A percentile compares a stretch with the other conserved stretches of the same genome.
phyloP scores from a whole-genome alignment of 2,113 vertebrate species.

The Irena cyanogastra region DNA sequence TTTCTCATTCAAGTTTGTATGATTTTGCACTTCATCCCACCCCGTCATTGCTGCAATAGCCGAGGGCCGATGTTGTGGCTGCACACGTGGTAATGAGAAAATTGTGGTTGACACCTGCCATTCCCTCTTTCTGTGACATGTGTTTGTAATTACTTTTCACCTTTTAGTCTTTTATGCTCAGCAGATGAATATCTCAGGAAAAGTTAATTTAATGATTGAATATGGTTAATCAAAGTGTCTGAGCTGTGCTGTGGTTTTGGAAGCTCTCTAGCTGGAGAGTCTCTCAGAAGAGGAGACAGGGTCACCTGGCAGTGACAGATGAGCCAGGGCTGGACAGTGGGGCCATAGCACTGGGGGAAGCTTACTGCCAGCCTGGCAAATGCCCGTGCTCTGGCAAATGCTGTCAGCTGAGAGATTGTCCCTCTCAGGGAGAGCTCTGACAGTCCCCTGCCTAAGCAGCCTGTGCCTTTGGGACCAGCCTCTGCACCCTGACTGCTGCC shows the following conservation, averaged over 20 bases:
- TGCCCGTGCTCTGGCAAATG: not conserved
- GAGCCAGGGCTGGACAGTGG: not conserved
- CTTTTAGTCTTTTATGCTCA: not conserved
- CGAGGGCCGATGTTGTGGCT: not conserved
- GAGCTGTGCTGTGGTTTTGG: not conserved
- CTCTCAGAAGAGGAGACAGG: not conserved
- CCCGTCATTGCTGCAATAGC: not conserved
- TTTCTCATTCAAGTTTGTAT: not conserved
- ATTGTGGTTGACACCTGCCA: not conserved
- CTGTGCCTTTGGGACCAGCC: fast-evolving
- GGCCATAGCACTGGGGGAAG: not conserved
- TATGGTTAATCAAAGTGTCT: not conserved
- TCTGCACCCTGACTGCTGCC: fast-evolving
- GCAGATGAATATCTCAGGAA: conserved; percentile 18
- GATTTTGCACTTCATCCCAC: not conserved
- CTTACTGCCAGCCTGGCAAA: not conserved
- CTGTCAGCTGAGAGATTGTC: not conserved
- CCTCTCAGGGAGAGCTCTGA: not conserved
- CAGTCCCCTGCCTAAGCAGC: not conserved
- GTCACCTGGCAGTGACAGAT: not conserved
- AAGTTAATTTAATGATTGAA: conserved; percentile 36
- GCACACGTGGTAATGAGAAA: not conserved
- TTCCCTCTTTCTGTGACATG: not conserved
- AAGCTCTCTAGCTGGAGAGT: not conserved
- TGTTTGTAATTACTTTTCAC: conserved; percentile 38